Base-by-base conservation (phyloP, 2,113 vertebrate genomes). In the Xiphophorus hellerii region DNA sequence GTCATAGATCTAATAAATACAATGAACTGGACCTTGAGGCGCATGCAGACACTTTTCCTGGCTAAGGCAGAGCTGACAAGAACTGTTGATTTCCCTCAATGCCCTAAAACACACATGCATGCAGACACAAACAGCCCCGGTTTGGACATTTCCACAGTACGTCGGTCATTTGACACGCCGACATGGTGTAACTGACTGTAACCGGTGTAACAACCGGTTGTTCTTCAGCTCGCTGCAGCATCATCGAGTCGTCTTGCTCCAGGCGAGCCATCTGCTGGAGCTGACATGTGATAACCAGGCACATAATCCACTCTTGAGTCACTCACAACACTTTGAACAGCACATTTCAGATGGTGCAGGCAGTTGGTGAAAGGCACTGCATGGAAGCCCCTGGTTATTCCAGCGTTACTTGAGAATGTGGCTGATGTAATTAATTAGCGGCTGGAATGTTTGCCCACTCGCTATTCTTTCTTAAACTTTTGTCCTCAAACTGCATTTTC, bases 1-100 rank as follows among this genome's bases (percentile, higher is more conserved):
- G 76, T 67, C 81, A 84, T 88, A 90, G 86, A 85, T 90, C 82
- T 84, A 78, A 72, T 25, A 82, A 83, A 82, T 87, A 89, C 79
- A 77, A 80, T 60, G 66, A 66, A 79, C 54, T 76, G 76, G 75
- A 79, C 81, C 84, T 84, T 87, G 87, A 39, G 61, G 60, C 62
- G 22, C 76, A 69, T 37, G 64, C 61, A 81, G 31, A 82, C 69
- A 71, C 62, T 73, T 74, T 58, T 84, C 74, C 42, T 80, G 72
- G 78, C 51, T 70, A 25, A 67, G 72, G 62, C 58, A 77, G 71
- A 77, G 70, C 31, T 76, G 81, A 74, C 62, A 20, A 63, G 29
- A 62, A 75, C 69, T 78, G 76, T 85, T 81, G 35, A 86, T 84
- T 37, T 48, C 61, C 44, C 67, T 62, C 39, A 68, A 76, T 62